Evolutionary conservation across 92 coral and sea anemone genomes (phyloP), one percentile per base, ranked within the genome.

Genomic region (Parazoanthus darwini): DNA sequence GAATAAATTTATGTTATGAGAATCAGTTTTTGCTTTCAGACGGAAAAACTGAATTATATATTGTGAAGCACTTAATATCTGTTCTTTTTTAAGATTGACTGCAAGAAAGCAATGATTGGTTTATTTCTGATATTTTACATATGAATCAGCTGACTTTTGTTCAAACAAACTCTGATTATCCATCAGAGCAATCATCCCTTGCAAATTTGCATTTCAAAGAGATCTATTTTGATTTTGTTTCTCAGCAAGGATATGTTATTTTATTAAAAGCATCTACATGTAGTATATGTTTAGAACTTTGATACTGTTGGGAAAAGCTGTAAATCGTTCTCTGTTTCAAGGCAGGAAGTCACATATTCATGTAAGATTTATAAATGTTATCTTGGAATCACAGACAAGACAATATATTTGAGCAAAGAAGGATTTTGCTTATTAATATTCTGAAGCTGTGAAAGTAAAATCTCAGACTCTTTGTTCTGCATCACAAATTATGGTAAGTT

Each of bases 131-230:
- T 48, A 14, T 71, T 84, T 70, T 84, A 43, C 18, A 71, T 72
- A 10, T 6, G 35, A 72, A 71, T 84, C 87, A 70, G 78, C 66
- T 84, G 87, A 72, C 79, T 72, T n/a, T 68, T 66, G 87, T 54
- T 54, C 20, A 54, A 84, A 44, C 79, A 84, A 84, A 84, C 67
- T 71, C 46, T 66, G 59, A 44, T 48, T 46, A 84, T 37, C n/a
- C n/a, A 48, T 46, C 43, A 23, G 15, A 42, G 44, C 39, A 79
- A 82, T 44, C 33, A 76, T 72, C 65, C 48, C 14, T 84, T 79
- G 13, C 37, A 43, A 43, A 84, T 84, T 84, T 84, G 87, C 87
- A 84, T 70, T 72, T 84, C 67, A 84, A 68, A 84, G 77, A 70
- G n/a, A 44, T 71, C 42, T 8, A 15, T 33, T 50, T 29, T 35